These are phyloP conservation scores for Chelidonichthys spinosus DNA, from an alignment of 2,797 vertebrate genomes.

Conservation along the genomic window DNA sequence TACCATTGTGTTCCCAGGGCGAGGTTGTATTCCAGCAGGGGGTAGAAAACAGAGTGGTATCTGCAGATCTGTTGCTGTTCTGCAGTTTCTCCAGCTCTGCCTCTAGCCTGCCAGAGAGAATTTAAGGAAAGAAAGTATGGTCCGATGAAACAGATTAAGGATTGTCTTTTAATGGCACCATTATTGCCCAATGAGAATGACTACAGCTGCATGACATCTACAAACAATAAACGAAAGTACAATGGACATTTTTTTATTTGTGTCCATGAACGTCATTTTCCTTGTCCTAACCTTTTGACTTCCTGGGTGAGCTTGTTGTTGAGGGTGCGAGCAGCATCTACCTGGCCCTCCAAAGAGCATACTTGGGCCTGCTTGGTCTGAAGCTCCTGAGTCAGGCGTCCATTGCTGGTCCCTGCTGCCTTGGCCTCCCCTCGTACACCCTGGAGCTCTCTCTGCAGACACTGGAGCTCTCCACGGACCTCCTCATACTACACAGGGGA, in stretches of 20 bases:
- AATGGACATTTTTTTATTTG: background rate
- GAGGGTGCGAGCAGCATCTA: conserved; percentile 74
- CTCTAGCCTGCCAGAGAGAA: conserved; percentile 76
- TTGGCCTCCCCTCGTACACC: conserved; percentile 74
- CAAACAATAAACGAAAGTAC: background rate
- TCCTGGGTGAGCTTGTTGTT: conserved; percentile 78
- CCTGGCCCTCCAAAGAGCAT: conserved; percentile 85
- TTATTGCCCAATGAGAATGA: background rate
- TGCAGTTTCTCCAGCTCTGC: conserved; percentile 86
- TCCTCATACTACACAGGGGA: conserved; percentile 77
- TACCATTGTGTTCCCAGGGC: conserved; percentile 82
- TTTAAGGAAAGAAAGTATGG: background rate
- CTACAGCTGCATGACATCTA: background rate
- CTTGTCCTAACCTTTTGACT: conserved; percentile 79
- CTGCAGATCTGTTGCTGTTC: conserved; percentile 73
- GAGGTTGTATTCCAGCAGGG: conserved; percentile 83
- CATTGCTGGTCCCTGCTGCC: conserved; percentile 49
- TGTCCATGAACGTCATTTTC: background rate
- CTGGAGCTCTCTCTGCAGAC: conserved; percentile 78
- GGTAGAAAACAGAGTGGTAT: conserved; percentile 81
- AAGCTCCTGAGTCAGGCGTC: conserved; percentile 82
- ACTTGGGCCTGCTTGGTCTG: conserved; percentile 84
- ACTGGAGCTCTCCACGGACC: conserved; percentile 78
- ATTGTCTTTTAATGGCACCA: background rate
- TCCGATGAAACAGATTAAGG: background rate